A percentile compares a stretch with the other conserved stretches of the same genome.
Evolutionary conservation across 2,113 vertebrate genomes (phyloP).

Genomic region (Microtus richardsoni): DNA sequence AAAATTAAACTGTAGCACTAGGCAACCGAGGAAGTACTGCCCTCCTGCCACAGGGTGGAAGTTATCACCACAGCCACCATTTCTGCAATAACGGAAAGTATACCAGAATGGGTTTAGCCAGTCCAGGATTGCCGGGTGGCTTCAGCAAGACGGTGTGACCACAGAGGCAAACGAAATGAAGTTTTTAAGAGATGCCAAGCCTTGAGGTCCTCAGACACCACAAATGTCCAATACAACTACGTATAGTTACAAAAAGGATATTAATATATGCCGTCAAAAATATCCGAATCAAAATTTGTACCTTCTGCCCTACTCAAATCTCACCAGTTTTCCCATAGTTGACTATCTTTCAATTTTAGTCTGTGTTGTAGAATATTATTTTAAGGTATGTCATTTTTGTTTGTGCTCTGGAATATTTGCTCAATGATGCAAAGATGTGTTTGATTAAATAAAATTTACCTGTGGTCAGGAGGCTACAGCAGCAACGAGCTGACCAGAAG

Average conservation of each 20-base stretch:
- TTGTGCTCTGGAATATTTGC: no score
- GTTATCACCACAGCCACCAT: no score
- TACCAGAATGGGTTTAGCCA: neutral
- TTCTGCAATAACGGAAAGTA: neutral
- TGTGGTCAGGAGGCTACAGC: no score
- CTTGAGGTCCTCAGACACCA: neutral
- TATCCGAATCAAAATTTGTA: neutral
- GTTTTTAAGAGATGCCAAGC: neutral
- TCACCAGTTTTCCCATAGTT: neutral
- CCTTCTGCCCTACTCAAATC: neutral
- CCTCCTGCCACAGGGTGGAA: neutral
- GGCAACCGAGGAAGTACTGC: neutral
- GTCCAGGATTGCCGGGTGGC: neutral
- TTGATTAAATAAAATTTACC: no score
- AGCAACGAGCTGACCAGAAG: no score
- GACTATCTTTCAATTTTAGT: neutral
- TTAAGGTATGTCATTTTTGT: no score
- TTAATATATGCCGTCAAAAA: neutral
- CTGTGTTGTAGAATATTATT: no score
- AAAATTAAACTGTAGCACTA: neutral
- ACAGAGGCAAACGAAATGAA: neutral
- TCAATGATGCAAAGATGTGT: no score
- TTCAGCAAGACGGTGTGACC: neutral
- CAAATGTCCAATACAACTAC: neutral
- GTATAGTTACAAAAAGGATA: neutral